Base-by-base conservation (phyloP, 2,888 invertebrate species). In the Pandemis corylana region DNA sequence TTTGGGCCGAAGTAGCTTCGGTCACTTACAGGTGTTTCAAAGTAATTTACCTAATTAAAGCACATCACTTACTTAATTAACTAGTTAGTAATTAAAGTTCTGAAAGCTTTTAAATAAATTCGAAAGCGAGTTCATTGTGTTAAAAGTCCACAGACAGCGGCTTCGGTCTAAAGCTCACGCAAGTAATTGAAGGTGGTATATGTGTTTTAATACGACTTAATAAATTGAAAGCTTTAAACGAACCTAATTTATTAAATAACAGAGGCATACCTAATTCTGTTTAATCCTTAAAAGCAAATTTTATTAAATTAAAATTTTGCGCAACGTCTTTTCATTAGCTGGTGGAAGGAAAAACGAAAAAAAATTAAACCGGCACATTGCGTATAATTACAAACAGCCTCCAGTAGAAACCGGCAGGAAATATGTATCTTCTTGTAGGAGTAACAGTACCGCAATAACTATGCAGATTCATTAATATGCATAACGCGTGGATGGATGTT, bases 381-480 rank as follows among this genome's bases (percentile, higher is more conserved):
- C 7, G 42, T 15, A n/a, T 69, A 64, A 61, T 69, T 51, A 65
- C 41, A 5, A 41, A 67, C 53, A 36, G n/a, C 51, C 15, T 41
- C 42, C 59, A 28, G 65, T 10, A 28, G 12, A 20, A 36, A 20
- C 64, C 44, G n/a, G 64, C 41, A n/a, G 44, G 28, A 53, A 53
- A 36, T 49, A 36, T 36, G 28, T 36, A 63, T 9, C 20, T 65
- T 9, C 73, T 69, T 83, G 87, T 85, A 85, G 82, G 82, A 80
- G 77, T 88, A 88, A 88, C 90, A 59, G 44, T 70, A 69, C 61
- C 59, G 66, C 53, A 90, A 86, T 85, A 88, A 85, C 85, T 85
- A 81, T 81, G 81, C 84, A 44, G 69, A 70, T 70, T 88, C 85
- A 91, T 93, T 90, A 93, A 91, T 91, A 93, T 93, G 90, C 89